Evolutionary conservation across 2,797 vertebrate genomes (phyloP).

Genomic region (Mionectes olivaceus): DNA sequence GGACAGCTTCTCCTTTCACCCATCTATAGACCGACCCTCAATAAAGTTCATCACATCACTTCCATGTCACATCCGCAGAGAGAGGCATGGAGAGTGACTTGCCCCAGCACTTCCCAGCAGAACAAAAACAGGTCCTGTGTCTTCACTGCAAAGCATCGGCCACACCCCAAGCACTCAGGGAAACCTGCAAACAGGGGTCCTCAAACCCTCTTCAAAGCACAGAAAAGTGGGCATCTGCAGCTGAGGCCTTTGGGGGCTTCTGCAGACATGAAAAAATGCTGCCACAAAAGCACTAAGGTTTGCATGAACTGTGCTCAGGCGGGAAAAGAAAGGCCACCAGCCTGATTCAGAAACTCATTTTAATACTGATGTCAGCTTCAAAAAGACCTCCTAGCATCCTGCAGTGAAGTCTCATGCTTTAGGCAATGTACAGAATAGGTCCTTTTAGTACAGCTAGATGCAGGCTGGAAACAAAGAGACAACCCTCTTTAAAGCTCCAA

Average conservation of each 20-base stretch:
- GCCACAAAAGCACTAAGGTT: neutral
- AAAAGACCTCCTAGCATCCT: neutral
- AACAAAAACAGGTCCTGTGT: neutral
- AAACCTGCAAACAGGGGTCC: neutral
- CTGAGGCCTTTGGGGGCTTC: neutral
- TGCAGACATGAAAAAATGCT: neutral
- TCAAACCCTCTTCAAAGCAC: neutral
- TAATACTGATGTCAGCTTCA: neutral
- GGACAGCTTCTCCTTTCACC: neutral
- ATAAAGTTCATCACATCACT: neutral
- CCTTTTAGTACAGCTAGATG: neutral
- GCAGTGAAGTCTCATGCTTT: neutral
- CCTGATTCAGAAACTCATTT: neutral
- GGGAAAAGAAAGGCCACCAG: neutral
- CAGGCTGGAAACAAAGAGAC: neutral
- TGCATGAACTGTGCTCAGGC: neutral
- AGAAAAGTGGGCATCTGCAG: neutral
- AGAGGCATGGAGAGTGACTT: neutral
- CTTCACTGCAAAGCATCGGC: rapidly evolving
- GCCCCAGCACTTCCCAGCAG: neutral
- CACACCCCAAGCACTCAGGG: neutral
- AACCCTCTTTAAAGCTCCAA: neutral
- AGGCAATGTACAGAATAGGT: neutral
- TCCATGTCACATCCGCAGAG: neutral
- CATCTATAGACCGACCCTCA: neutral